Conservation (phyloP, 2,888 invertebrate species). For the Cerceris rybyensis region DNA sequence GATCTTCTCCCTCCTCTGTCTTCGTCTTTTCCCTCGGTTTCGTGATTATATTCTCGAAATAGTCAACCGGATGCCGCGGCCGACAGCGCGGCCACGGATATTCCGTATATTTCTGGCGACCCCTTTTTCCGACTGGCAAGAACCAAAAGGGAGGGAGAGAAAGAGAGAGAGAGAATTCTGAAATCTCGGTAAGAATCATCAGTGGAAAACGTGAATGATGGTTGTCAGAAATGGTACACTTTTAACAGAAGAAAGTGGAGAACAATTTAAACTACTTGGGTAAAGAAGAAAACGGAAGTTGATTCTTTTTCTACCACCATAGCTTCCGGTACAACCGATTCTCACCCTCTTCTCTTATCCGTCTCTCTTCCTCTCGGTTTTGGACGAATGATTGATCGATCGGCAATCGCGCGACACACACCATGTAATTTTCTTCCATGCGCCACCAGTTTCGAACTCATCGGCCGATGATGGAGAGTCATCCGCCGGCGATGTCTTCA, state of each 20-base stretch:
- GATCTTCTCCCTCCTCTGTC: slow-evolving; percentile 24
- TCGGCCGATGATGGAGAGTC: slow-evolving; percentile 54
- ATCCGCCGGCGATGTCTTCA: slow-evolving; percentile 45
- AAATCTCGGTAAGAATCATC: no score
- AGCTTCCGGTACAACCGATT: slow-evolving; percentile 16
- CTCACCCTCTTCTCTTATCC: slow-evolving; percentile 11
- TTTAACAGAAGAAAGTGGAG: no score
- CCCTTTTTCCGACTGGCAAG: slow-evolving; percentile 62
- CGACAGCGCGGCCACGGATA: slow-evolving; percentile 64
- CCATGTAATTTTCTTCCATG: slow-evolving; percentile 55
- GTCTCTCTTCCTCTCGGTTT: slow-evolving; percentile 49
- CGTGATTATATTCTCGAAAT: slow-evolving; percentile 78
- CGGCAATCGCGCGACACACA: slow-evolving; percentile 48
- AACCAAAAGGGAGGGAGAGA: slow-evolving; percentile 21
- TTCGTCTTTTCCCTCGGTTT: slow-evolving; percentile 13
- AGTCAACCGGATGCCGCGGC: slow-evolving; percentile 79
- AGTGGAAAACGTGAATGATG: no score
- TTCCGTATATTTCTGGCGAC: slow-evolving; percentile 75
- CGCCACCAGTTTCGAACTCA: slow-evolving; percentile 46
- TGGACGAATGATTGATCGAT: slow-evolving; percentile 51
- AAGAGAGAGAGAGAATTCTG: neutral
- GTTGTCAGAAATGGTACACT: no score
- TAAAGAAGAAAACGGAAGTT: no score
- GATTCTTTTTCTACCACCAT: neutral
- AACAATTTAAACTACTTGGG: no score